Evolutionary conservation across 2,888 invertebrate species (phyloP).

Genomic region (Mystacides longicornis): DNA sequence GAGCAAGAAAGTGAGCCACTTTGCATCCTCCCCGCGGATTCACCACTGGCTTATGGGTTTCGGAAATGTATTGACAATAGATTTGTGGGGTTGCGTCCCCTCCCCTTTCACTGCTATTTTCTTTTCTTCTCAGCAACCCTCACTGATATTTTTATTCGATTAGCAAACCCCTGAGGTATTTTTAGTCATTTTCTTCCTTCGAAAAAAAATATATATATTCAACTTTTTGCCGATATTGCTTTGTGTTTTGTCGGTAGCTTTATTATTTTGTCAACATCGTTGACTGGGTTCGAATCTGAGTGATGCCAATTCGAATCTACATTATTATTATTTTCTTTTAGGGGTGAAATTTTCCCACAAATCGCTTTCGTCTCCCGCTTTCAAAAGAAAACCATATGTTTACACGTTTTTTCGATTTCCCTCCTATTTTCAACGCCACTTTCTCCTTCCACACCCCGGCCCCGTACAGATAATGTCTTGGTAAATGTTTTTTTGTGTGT

Average conservation of each 20-base stretch:
- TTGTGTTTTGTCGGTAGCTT: constrained; percentile 14
- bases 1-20: too few species aligned
- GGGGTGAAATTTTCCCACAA: not conserved
- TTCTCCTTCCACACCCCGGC: not conserved
- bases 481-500: not conserved
- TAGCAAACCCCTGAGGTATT: constrained; percentile 54
- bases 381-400: not conserved
- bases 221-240: too few species aligned
- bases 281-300: constrained; percentile 17
- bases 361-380: not conserved
- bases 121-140: constrained; percentile 25
- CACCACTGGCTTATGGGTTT: constrained; percentile 26
- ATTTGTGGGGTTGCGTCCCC: constrained; percentile 26
- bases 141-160: constrained; percentile 54
- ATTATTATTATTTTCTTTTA: not conserved
- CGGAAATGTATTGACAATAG: constrained; percentile 28
- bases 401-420: not conserved
- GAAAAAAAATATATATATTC: too few species aligned
- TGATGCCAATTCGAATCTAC: not conserved
- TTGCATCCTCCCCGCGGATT: constrained; percentile 9
- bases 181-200: constrained; percentile 53
- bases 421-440: not conserved
- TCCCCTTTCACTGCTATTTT: constrained; percentile 23
- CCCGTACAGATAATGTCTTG: not conserved
- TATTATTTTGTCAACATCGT: constrained; percentile 24